Percentiles rank a stretch among this genome's conserved stretches.
Evolutionary conservation across 1,140 invertebrate genomes (phyloP).

Genomic region (Bicyclus anynana): DNA sequence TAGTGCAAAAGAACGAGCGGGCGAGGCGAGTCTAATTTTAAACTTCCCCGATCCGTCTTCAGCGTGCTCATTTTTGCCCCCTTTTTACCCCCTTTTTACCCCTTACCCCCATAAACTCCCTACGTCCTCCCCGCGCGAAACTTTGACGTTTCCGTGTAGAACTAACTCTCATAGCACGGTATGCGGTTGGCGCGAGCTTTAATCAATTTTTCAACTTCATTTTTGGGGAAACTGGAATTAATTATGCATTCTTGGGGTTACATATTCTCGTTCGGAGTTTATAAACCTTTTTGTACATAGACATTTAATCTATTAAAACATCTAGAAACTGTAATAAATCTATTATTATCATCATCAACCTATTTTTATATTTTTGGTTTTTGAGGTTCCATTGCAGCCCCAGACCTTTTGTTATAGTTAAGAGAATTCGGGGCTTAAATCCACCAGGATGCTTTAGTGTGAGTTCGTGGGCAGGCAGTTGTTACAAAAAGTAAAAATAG

Average conservation of each 20-base stretch:
- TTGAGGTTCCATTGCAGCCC: too few relatives aligned
- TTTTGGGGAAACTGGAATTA: constrained; percentile 52
- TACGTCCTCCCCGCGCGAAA: constrained; percentile 37
- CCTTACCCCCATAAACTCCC: constrained; percentile 20
- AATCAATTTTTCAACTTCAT: constrained; percentile 72
- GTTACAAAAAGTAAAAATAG: too few relatives aligned
- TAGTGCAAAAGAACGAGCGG: constrained; percentile 27
- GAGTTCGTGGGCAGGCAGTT: too few relatives aligned
- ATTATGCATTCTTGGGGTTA: constrained; percentile 28
- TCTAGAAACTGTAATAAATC: too few relatives aligned
- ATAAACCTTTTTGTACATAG: background rate
- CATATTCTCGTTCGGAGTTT: background rate
- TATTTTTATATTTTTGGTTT: too few relatives aligned
- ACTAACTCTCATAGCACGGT: constrained; percentile 42
- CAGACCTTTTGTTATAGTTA: too few relatives aligned
- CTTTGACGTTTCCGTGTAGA: constrained; percentile 61
- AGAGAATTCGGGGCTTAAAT: too few relatives aligned
- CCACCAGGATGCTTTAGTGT: too few relatives aligned
- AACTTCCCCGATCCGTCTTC: constrained; percentile 63
- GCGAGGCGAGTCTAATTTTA: constrained; percentile 43
- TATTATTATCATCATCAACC: too few relatives aligned
- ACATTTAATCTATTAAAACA: too few relatives aligned
- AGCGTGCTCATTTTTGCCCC: constrained; percentile 54
- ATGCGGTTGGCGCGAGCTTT: constrained; percentile 57
- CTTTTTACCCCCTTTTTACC: constrained; percentile 17